A percentile compares a stretch with the other conserved stretches of the same genome.
Evolutionary conservation across 2,888 invertebrate genomes (phyloP).

Genomic region (Tridacna gigas): DNA sequence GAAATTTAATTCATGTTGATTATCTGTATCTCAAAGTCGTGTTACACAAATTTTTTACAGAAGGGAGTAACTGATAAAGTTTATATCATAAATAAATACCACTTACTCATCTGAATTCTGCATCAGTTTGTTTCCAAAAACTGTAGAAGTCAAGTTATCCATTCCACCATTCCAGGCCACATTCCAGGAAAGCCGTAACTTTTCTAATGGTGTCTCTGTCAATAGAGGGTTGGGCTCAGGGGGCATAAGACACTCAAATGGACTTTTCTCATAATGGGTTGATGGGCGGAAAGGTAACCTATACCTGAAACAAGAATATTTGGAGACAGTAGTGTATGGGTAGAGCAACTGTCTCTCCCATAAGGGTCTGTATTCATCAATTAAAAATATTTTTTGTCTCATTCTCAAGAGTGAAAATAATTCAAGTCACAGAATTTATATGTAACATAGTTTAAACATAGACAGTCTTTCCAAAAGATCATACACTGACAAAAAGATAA

Average conservation of each 20-base stretch:
- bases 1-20: too few species aligned
- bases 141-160: slow-evolving; percentile 70
- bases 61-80: neutral
- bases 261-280: slow-evolving; percentile 78
- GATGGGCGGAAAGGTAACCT: slow-evolving; percentile 79
- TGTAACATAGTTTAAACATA: too few species aligned
- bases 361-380: too few species aligned
- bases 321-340: too few species aligned
- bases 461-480: too few species aligned
- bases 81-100: neutral
- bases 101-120: slow-evolving; percentile 69
- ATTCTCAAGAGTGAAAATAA: too few species aligned
- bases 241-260: slow-evolving; percentile 69
- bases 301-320: slow-evolving; percentile 62
- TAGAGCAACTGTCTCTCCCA: too few species aligned
- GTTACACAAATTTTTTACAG: neutral
- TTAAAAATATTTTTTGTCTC: too few species aligned
- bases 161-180: slow-evolving; percentile 82
- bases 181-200: slow-evolving; percentile 81
- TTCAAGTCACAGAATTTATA: too few species aligned
- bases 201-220: slow-evolving; percentile 74
- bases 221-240: slow-evolving; percentile 74
- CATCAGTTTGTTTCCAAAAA: slow-evolving; percentile 54
- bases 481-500: too few species aligned
- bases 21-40: neutral